These are phyloP conservation scores for Papio anubis DNA, from an alignment of 2,113 vertebrate genomes.

Conservation along the genomic window DNA sequence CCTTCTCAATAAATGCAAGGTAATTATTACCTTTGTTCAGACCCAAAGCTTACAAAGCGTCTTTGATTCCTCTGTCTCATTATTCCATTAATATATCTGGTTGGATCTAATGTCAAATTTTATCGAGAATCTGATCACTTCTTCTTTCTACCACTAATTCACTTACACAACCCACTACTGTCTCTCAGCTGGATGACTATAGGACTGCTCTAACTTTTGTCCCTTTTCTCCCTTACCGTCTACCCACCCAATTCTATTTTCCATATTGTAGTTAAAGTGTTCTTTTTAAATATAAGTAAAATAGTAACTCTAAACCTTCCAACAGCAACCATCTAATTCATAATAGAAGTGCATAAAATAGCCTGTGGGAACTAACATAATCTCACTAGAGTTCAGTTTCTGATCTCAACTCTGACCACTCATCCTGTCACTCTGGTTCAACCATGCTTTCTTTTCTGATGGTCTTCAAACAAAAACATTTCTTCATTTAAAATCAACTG, in stretches of 20 bases:
- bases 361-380: background rate
- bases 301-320: background rate
- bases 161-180: background rate
- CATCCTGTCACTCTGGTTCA: background rate
- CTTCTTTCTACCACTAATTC: background rate
- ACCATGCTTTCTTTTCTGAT: background rate
- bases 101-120: background rate
- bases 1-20: background rate
- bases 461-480: too few species aligned
- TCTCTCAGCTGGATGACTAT: background rate
- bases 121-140: background rate
- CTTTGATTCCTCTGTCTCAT: background rate
- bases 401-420: background rate
- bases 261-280: background rate
- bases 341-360: background rate
- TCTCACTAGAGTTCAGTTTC: background rate
- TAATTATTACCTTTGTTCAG: background rate
- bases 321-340: background rate
- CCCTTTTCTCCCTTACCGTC: background rate
- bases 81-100: background rate
- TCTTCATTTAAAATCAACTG: too few species aligned
- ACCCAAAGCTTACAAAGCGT: background rate
- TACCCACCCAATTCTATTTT: background rate
- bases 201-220: background rate
- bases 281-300: background rate